A percentile compares a stretch with the other conserved stretches of the same genome.
phyloP scores from a whole-genome alignment of 2,113 vertebrate genomes.

The Etheostoma cragini region DNA sequence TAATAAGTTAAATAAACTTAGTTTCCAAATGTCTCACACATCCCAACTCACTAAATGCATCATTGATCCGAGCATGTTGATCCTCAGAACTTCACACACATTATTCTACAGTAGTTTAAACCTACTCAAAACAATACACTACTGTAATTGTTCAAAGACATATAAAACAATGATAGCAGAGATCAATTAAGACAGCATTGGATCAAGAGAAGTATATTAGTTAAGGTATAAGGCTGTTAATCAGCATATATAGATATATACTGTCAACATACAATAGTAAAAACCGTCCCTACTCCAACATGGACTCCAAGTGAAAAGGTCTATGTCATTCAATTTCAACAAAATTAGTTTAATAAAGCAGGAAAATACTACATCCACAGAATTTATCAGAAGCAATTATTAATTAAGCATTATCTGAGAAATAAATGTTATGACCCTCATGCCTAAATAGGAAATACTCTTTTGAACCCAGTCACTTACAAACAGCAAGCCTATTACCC shows the following conservation, averaged over 20 bases:
- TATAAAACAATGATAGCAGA: not conserved
- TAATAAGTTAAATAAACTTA: not conserved
- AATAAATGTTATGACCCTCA: not conserved
- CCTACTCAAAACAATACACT: not conserved
- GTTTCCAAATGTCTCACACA: not conserved
- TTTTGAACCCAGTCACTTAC: not conserved
- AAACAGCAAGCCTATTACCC: not conserved
- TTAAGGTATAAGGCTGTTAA: not conserved
- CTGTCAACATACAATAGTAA: not conserved
- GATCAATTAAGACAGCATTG: not conserved
- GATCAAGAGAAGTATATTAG: not conserved
- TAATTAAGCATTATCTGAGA: not conserved
- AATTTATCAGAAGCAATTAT: not conserved
- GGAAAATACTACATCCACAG: not conserved
- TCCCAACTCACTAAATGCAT: not conserved
- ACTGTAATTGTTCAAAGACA: not conserved
- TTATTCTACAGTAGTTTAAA: not conserved
- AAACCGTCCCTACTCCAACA: not conserved
- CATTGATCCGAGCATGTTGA: not conserved
- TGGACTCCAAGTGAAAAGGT: not conserved
- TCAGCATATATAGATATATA: not conserved
- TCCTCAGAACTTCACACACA: not conserved
- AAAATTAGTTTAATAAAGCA: not conserved
- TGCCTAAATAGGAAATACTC: not conserved
- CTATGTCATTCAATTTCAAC: not conserved